Evolutionary conservation across 2,888 invertebrate species (phyloP).

Genomic region (Cantharis lateralis): DNA sequence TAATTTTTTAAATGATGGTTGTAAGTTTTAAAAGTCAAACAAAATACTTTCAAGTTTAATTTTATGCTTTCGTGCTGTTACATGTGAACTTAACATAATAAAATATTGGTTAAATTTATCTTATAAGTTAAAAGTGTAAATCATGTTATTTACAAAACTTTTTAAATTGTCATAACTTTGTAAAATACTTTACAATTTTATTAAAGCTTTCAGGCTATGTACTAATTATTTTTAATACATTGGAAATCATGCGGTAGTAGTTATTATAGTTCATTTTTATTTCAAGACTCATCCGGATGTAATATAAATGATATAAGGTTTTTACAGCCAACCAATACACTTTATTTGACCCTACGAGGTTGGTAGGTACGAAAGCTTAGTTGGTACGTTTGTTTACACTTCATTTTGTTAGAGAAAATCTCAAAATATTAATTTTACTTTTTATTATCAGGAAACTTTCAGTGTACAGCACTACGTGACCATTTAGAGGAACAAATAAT

Average conservation of each 20-base stretch:
- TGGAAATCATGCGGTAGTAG: background rate
- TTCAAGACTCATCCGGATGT: background rate
- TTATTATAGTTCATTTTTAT: background rate
- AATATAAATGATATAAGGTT: background rate
- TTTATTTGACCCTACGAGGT: background rate
- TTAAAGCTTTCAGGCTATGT: background rate
- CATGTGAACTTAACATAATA: background rate
- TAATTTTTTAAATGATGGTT: background rate
- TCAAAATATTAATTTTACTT: too few relatives aligned
- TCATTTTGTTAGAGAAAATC: too few relatives aligned
- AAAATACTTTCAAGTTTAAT: background rate
- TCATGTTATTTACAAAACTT: background rate
- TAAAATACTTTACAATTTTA: background rate
- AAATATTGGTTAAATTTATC: background rate
- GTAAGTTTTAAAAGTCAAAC: constrained; percentile 1
- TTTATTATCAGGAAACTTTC: too few relatives aligned
- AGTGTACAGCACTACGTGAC: too few relatives aligned
- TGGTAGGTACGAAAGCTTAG: too few relatives aligned
- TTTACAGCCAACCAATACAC: background rate
- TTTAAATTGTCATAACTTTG: background rate
- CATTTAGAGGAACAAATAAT: too few relatives aligned
- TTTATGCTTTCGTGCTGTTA: background rate
- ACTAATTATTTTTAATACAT: background rate
- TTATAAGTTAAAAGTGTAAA: background rate
- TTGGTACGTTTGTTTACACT: too few relatives aligned